Base-by-base conservation (phyloP, 2,888 invertebrate genomes). In the Kryphioiulus occultus region DNA sequence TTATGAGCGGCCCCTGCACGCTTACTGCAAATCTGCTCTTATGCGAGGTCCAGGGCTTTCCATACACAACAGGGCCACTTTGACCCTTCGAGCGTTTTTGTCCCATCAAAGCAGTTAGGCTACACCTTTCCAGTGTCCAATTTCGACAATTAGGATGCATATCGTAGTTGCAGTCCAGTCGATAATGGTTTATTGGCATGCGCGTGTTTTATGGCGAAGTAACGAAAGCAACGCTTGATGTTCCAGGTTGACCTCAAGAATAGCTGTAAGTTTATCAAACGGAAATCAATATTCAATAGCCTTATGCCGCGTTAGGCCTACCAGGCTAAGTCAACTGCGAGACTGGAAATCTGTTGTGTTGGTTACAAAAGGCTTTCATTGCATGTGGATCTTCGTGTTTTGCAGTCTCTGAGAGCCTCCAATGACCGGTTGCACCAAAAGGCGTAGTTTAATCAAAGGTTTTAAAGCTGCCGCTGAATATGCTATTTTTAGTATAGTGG, bases 211-310 rank as follows among this genome's bases (percentile, higher is more conserved):
- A 68, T 22, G n/a, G 22, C 19, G 22, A 68, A 68, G 22, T 68
- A 68, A 22, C 59, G 59, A 68, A 68, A 68, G 59, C 59, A 68
- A 68, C 59, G 59, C 59, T 68, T 68, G 59, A 22, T 68, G 59
- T 68, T 9, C 59, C 59, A 68, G 59, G 26, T 68, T 68, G 59
- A 68, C 59, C 59, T 68, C 59, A 68, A 68, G 59, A 68, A 68
- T 22, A 68, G 59, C 59, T 68, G 19, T n/a, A 68, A 68, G 59
- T 68, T 68, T 68, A 68, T 22, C 22, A 22, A 68, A 68, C 59
- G 59, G 59, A 68, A 68, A 68, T 68, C 59, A 68, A 68, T 68
- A 68, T 68, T 68, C 59, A 68, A 68, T 68, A 68, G 59, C 59
- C 59, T 68, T 12, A 22, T 19, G 59, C 22, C 59, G 22, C 4